Percentiles rank a stretch among this genome's conserved stretches.
These are phyloP conservation scores for Microctonus hyperodae DNA, from an alignment of 2,888 invertebrate genomes.

Conservation along the genomic window DNA sequence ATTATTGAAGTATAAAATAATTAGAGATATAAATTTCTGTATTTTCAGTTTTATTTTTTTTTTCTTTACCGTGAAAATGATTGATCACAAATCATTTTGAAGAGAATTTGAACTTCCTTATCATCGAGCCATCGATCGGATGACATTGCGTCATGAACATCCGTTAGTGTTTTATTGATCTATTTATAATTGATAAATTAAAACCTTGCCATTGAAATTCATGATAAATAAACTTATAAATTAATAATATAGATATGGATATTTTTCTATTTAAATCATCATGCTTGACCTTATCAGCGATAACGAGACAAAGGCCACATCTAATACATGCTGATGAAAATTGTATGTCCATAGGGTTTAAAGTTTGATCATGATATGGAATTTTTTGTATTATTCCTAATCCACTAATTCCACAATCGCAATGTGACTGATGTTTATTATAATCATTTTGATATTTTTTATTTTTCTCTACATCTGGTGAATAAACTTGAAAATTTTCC, in stretches of 20 bases:
- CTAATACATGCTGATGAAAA: constrained; percentile 55
- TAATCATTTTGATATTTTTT: neutral
- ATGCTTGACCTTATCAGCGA: constrained; percentile 52
- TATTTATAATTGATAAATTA: constrained; percentile 31
- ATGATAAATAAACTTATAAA: neutral
- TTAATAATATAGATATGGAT: neutral
- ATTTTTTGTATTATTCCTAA: constrained; percentile 51
- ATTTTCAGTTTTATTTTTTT: too few relatives aligned
- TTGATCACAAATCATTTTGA: constrained; percentile 49
- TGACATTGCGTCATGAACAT: constrained; percentile 45
- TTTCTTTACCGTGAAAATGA: constrained; percentile 54
- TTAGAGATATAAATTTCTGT: constrained; percentile 2
- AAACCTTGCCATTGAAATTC: neutral
- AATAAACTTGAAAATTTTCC: neutral
- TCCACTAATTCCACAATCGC: constrained; percentile 39
- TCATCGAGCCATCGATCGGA: constrained; percentile 42
- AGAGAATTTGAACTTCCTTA: constrained; percentile 39
- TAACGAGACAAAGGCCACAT: constrained; percentile 54
- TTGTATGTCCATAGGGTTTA: constrained; percentile 39
- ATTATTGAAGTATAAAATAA: neutral
- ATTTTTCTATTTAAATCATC: neutral
- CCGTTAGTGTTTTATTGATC: constrained; percentile 54
- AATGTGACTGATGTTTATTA: neutral
- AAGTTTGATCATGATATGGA: constrained; percentile 40
- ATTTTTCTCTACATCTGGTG: neutral